Conservation (phyloP, 2,888 invertebrate genomes). For the Xestia sexstrigata region DNA sequence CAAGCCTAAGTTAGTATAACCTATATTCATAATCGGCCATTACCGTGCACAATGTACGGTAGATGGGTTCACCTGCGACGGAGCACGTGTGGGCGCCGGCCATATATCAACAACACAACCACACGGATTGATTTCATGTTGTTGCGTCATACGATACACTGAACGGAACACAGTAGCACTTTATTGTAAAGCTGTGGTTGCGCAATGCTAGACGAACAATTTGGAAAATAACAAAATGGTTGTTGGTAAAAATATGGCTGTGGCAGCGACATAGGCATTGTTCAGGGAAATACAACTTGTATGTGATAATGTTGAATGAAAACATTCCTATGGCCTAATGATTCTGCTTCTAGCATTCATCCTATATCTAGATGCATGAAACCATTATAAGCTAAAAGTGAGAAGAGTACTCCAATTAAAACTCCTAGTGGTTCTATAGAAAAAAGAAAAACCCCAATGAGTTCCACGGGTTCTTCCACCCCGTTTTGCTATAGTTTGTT, state of each 20-base stretch:
- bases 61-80: conserved; percentile 64
- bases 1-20: conserved; percentile 68
- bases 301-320: not conserved
- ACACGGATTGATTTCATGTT: conserved; percentile 68
- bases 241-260: conserved; percentile 28
- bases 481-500: not conserved
- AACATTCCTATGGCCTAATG: not conserved
- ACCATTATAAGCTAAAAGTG: not conserved
- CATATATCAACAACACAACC: conserved; percentile 73
- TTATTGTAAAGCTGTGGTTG: conserved; percentile 52
- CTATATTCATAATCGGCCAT: conserved; percentile 75
- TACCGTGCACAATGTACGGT: conserved; percentile 72
- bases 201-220: conserved; percentile 26
- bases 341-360: not conserved
- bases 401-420: not conserved
- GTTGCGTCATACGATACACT: conserved; percentile 70
- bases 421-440: not conserved
- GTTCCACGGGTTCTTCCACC: too few species aligned
- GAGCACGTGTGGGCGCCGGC: conserved; percentile 78
- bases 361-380: not conserved
- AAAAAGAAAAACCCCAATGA: not conserved
- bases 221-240: conserved; percentile 41
- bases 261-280: conserved; percentile 7
- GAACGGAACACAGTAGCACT: conserved; percentile 72
- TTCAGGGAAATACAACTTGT: conserved; percentile 11